phyloP scores from a whole-genome alignment of 1,140 invertebrate genomes.

The Apis cerana region DNA sequence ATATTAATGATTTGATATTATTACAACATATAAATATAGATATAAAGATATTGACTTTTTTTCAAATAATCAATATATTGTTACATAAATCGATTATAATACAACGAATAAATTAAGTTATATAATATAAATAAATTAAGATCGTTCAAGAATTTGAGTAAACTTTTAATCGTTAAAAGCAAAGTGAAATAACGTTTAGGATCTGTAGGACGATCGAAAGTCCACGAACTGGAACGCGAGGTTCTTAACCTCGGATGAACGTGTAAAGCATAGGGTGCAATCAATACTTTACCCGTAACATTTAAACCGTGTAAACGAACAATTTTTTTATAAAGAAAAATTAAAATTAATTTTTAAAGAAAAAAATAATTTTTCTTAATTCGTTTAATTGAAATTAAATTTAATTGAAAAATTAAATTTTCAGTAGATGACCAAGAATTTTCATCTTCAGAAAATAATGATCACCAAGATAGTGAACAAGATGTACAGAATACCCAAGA shows the following conservation, averaged over 20 bases:
- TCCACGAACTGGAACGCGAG: conserved; percentile 75
- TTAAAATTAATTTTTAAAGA: no score
- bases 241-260: conserved; percentile 77
- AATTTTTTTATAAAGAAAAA: not conserved
- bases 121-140: no score
- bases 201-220: conserved; percentile 46
- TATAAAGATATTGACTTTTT: not conserved
- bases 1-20: no score
- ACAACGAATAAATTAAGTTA: not conserved
- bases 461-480: not conserved
- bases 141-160: not conserved
- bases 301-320: conserved; percentile 47
- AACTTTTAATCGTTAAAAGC: conserved; percentile 26
- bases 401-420: not conserved
- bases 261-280: conserved; percentile 64
- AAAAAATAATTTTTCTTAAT: no score
- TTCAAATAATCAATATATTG: no score
- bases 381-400: not conserved
- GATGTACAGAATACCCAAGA: conserved; percentile 23
- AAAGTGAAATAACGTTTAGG: conserved; percentile 30
- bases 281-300: conserved; percentile 70
- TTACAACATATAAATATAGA: no score
- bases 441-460: conserved; percentile 53
- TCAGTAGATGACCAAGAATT: conserved; percentile 4
- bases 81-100: not conserved